Conservation (phyloP, 2,797 vertebrate genomes). For the Prunella strophiata region DNA sequence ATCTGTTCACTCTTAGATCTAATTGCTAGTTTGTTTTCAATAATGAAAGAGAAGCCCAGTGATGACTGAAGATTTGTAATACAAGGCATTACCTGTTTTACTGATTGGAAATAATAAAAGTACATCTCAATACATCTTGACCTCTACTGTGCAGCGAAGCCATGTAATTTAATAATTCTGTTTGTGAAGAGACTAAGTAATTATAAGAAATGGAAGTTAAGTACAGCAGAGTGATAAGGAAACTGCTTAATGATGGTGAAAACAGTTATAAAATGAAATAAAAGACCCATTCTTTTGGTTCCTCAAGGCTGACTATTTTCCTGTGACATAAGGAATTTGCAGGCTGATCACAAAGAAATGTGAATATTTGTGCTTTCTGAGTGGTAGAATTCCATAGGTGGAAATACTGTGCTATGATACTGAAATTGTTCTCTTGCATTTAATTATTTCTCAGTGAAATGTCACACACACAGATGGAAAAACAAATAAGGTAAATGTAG, state of each 20-base stretch:
- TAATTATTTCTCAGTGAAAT: constrained; percentile 14
- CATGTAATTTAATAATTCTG: constrained; percentile 46
- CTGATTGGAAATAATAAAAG: constrained; percentile 65
- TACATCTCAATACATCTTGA: constrained; percentile 45
- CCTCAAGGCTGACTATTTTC: not conserved
- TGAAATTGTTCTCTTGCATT: constrained; percentile 14
- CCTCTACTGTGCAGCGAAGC: constrained; percentile 29
- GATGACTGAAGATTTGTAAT: constrained; percentile 20
- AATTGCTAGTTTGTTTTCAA: constrained; percentile 52
- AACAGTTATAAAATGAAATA: constrained; percentile 36
- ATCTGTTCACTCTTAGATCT: not conserved
- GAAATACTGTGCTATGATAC: not conserved
- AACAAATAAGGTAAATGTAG: not conserved
- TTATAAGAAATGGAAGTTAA: constrained; percentile 66
- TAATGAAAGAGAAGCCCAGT: not conserved
- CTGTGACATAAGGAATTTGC: constrained; percentile 25
- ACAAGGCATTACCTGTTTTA: constrained; percentile 40
- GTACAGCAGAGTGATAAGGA: constrained; percentile 16
- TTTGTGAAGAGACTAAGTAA: constrained; percentile 52
- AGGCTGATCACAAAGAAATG: not conserved
- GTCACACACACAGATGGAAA: not conserved
- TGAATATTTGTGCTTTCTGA: constrained; percentile 54
- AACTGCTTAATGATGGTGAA: constrained; percentile 13
- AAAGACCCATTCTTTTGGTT: not conserved
- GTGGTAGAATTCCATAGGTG: constrained; percentile 5